phyloP scores from a whole-genome alignment of 1,140 invertebrate species.

The Fragariocoptes setiger region DNA sequence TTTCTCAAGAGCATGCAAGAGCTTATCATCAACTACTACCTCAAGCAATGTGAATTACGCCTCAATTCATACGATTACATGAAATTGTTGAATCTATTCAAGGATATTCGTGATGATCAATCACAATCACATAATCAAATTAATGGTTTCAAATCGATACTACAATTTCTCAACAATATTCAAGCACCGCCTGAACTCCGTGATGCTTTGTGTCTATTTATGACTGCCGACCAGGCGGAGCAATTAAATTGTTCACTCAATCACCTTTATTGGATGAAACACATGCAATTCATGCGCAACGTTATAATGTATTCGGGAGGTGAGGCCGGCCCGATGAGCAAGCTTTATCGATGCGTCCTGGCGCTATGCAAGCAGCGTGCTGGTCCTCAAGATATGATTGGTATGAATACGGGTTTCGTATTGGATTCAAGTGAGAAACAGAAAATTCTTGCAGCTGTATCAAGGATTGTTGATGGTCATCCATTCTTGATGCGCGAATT shows the following conservation, averaged over 20 bases:
- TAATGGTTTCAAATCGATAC: not conserved
- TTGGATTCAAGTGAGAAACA: not conserved
- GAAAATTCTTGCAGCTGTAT: constrained; percentile 2
- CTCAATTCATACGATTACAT: not conserved
- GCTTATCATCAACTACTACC: not conserved
- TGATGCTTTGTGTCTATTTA: constrained; percentile 6
- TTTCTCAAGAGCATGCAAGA: not conserved
- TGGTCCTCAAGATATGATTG: constrained; percentile 2
- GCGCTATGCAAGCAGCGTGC: constrained; percentile 1
- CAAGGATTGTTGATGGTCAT: constrained; percentile 5
- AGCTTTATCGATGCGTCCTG: not conserved
- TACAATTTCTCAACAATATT: not conserved
- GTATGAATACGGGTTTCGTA: not conserved
- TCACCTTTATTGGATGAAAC: constrained; percentile 6
- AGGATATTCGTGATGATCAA: not conserved
- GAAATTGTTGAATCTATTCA: not conserved
- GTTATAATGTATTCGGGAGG: constrained; percentile 4
- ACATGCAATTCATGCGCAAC: constrained; percentile 5
- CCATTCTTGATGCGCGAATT: constrained; percentile 7
- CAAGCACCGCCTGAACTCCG: constrained; percentile 3
- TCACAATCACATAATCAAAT: not conserved
- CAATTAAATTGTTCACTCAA: constrained; percentile 2
- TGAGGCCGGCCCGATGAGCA: not conserved
- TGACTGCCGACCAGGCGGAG: not conserved
- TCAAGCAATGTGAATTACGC: not conserved